These are phyloP conservation scores for Serrognathus titanus DNA, from an alignment of 2,888 invertebrate species.

Conservation along the genomic window DNA sequence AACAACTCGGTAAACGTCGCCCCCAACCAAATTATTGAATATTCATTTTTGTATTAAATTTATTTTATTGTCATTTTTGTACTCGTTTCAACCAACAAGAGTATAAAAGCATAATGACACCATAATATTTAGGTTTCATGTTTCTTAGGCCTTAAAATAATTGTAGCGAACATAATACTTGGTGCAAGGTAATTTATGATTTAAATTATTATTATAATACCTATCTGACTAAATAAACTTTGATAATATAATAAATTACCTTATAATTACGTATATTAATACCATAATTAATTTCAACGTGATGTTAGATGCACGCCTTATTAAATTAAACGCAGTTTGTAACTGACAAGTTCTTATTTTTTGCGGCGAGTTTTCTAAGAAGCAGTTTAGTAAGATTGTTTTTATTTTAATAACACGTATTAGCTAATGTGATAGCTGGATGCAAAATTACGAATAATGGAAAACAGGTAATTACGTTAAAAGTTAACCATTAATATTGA, in stretches of 20 bases:
- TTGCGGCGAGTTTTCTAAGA: background rate
- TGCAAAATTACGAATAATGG: background rate
- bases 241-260: conserved; percentile 12
- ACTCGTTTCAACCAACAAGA: no score
- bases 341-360: background rate
- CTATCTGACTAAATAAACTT: background rate
- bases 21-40: no score
- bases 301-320: background rate
- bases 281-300: conserved; percentile 17
- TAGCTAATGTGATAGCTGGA: conserved; percentile 5
- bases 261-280: conserved; percentile 16
- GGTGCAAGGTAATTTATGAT: no score
- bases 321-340: conserved; percentile 8
- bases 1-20: no score
- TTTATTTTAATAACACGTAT: conserved; percentile 5
- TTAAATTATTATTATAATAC: no score
- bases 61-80: no score
- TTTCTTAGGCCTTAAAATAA: no score
- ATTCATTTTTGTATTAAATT: no score
- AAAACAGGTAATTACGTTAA: conserved; percentile 5
- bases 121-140: no score
- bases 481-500: conserved; percentile 5
- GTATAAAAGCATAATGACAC: no score
- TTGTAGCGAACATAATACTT: no score
- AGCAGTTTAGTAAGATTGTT: background rate